Conservation (phyloP, 2,888 invertebrate genomes). For the Harpalus rufipes region DNA sequence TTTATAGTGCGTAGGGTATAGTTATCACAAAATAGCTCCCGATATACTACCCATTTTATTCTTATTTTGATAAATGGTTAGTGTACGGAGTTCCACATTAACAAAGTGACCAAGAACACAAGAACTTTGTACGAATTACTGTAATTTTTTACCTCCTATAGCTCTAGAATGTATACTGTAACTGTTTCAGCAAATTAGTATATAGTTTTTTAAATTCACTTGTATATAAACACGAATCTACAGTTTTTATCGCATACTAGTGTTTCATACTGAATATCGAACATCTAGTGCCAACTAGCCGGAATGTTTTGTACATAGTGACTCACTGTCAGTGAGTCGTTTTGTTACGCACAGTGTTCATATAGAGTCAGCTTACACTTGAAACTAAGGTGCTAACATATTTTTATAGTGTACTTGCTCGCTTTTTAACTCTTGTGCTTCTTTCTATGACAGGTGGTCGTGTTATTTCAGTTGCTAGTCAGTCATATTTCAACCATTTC, state of each 20-base stretch:
- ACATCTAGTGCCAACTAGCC: slow-evolving; percentile 36
- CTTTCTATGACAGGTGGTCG: not conserved
- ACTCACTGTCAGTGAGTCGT: slow-evolving; percentile 26
- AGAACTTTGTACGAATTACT: slow-evolving; percentile 26
- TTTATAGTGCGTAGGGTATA: not conserved
- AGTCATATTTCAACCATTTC: not conserved
- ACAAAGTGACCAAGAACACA: slow-evolving; percentile 6
- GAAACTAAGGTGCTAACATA: slow-evolving; percentile 66
- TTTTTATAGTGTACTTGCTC: slow-evolving; percentile 60
- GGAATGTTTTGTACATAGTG: slow-evolving; percentile 50
- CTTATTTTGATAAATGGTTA: too few relatives aligned
- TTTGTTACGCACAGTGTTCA: slow-evolving; percentile 48
- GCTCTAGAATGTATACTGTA: slow-evolving; percentile 53
- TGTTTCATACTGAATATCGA: slow-evolving; percentile 37
- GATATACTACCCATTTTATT: too few relatives aligned
- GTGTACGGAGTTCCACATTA: not conserved
- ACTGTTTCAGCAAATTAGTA: slow-evolving; percentile 27
- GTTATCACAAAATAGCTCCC: too few relatives aligned
- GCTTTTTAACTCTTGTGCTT: slow-evolving; percentile 26
- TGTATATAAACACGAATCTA: slow-evolving; percentile 57
- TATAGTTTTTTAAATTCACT: slow-evolving; percentile 56
- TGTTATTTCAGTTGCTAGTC: not conserved
- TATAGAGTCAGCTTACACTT: slow-evolving; percentile 53
- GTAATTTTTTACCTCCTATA: slow-evolving; percentile 41
- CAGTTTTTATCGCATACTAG: slow-evolving; percentile 36